These are phyloP conservation scores for Nipponacmea schrenckii DNA, from an alignment of 2,888 invertebrate species.

Conservation along the genomic window DNA sequence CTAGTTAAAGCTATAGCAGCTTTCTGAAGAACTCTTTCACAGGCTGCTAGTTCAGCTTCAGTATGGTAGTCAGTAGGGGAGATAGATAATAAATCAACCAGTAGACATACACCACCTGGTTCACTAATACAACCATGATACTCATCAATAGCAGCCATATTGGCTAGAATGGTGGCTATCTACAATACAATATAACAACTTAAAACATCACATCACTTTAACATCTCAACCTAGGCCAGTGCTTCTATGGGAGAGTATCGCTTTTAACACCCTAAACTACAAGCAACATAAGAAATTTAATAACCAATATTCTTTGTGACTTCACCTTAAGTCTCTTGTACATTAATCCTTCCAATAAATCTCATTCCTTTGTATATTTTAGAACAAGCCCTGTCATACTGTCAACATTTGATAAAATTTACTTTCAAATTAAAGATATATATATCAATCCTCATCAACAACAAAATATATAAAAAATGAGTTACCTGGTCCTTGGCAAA, in stretches of 20 bases:
- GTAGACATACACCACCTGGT: constrained; percentile 75
- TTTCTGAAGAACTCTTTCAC: constrained; percentile 83
- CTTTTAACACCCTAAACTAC: not conserved
- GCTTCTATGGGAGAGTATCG: no score
- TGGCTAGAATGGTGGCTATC: constrained; percentile 89
- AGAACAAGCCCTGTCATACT: no score
- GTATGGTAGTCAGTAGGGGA: constrained; percentile 70
- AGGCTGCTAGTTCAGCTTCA: constrained; percentile 73
- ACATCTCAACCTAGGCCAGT: no score
- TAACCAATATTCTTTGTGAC: not conserved
- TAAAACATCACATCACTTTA: no score
- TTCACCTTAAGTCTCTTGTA: no score
- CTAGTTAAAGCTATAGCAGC: constrained; percentile 83
- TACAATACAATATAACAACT: constrained; percentile 70
- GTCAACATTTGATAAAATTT: no score
- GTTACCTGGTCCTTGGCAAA: constrained; percentile 82
- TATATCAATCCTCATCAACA: no score
- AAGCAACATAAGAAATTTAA: not conserved
- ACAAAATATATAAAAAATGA: not conserved
- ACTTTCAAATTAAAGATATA: no score
- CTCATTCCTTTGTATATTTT: no score
- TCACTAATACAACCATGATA: constrained; percentile 78
- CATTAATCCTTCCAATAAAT: no score
- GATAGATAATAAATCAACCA: constrained; percentile 79
- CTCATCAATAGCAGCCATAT: constrained; percentile 78